Evolutionary conservation across 2,113 vertebrate species (phyloP).

Genomic region (Gymnogyps californianus): DNA sequence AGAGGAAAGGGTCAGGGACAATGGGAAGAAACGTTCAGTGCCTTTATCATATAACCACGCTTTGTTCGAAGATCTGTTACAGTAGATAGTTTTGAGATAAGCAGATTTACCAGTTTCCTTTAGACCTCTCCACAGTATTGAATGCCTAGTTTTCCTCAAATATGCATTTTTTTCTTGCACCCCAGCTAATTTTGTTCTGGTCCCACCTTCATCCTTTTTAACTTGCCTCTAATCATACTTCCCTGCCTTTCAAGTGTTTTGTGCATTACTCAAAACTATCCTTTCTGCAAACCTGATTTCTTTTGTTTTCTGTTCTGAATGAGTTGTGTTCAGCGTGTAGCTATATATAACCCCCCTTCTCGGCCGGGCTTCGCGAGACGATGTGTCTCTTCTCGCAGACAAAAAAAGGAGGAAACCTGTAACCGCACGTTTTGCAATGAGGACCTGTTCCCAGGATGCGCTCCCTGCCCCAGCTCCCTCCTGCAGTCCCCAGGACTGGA

Average conservation of each 20-base stretch:
- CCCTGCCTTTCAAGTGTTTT: not conserved
- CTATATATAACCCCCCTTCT: not conserved
- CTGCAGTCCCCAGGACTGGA: not conserved
- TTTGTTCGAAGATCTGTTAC: not conserved
- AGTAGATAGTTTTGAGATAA: not conserved
- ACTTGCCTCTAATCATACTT: not conserved
- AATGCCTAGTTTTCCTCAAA: not conserved
- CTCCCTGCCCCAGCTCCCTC: not conserved
- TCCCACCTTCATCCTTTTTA: not conserved
- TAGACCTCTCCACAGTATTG: not conserved
- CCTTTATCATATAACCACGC: not conserved
- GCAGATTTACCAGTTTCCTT: not conserved
- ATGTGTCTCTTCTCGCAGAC: not conserved
- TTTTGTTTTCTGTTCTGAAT: not conserved
- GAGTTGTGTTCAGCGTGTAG: not conserved
- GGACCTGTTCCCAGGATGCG: not conserved
- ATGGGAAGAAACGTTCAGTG: accelerated
- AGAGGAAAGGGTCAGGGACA: not conserved
- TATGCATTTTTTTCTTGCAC: not conserved
- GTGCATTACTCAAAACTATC: not conserved
- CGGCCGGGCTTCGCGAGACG: not conserved
- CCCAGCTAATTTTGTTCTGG: not conserved
- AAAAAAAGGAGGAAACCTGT: not conserved
- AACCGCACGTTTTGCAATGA: not conserved
- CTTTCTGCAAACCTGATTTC: not conserved